phyloP scores from a whole-genome alignment of 2,113 vertebrate genomes.

The Lophura nycthemera region DNA sequence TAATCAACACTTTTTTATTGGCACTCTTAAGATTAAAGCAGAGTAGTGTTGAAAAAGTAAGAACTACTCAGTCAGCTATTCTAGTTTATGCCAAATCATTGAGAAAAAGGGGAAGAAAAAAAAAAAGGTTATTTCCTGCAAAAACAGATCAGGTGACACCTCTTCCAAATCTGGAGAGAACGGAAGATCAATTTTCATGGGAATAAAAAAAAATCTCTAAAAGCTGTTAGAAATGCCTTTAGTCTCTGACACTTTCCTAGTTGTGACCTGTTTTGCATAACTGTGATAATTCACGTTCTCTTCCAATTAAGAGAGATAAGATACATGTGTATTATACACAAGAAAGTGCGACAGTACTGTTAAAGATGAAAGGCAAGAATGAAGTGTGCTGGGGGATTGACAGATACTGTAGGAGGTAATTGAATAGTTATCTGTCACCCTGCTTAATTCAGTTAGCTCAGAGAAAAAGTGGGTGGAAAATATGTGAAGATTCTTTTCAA shows the following conservation, averaged over 20 bases:
- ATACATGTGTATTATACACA: neutral
- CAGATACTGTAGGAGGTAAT: neutral
- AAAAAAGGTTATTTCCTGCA: neutral
- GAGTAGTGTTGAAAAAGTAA: neutral
- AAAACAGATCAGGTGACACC: fast-evolving
- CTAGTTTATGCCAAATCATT: neutral
- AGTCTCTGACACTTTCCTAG: neutral
- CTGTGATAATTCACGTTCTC: neutral
- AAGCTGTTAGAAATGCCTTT: neutral
- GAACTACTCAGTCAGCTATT: neutral
- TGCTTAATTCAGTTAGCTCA: neutral
- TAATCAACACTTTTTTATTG: slow-evolving; percentile 55
- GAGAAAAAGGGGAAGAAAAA: neutral
- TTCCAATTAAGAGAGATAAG: neutral
- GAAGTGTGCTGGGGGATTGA: neutral
- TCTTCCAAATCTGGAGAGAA: neutral
- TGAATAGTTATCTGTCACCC: neutral
- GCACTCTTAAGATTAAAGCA: neutral
- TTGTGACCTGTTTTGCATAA: neutral
- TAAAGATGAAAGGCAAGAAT: neutral
- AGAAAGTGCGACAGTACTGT: neutral
- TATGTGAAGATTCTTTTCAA: neutral
- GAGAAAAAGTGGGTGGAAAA: neutral
- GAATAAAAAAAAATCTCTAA: neutral
- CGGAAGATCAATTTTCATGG: neutral